Conservation (phyloP, 2,888 invertebrate genomes). For the Hirtodrosophila cameraria region DNA sequence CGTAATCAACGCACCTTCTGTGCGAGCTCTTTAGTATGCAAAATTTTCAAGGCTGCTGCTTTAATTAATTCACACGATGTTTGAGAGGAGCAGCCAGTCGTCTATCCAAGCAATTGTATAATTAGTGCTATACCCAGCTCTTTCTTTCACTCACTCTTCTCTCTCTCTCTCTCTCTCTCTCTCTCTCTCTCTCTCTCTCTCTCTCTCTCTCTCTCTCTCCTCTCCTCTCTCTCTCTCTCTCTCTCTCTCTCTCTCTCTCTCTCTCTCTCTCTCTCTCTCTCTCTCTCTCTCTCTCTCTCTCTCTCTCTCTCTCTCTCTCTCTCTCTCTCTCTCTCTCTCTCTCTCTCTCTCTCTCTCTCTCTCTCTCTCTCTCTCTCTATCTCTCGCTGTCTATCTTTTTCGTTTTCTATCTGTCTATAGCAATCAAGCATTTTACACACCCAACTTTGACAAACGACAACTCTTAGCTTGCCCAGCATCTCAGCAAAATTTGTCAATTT, state of each 20-base stretch:
- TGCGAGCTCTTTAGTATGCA: conserved; percentile 66
- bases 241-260: neutral
- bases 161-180: neutral
- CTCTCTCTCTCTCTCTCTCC: neutral
- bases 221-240: neutral
- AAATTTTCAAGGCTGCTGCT: conserved; percentile 65
- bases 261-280: neutral
- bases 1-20: conserved; percentile 66
- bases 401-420: neutral
- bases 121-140: conserved; percentile 44
- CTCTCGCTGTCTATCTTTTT: neutral
- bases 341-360: neutral
- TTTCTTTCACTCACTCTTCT: neutral
- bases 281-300: too few relatives aligned
- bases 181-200: neutral
- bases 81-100: conserved; percentile 1
- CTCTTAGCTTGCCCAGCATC: conserved; percentile 24
- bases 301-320: neutral
- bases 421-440: conserved; percentile 37
- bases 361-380: neutral
- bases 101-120: conserved; percentile 52
- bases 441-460: conserved; percentile 30
- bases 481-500: conserved; percentile 54
- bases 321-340: neutral
- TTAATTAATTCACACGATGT: conserved; percentile 63